Evolutionary conservation across 2,888 invertebrate genomes (phyloP).

Genomic region (Cerastis rubricosa): DNA sequence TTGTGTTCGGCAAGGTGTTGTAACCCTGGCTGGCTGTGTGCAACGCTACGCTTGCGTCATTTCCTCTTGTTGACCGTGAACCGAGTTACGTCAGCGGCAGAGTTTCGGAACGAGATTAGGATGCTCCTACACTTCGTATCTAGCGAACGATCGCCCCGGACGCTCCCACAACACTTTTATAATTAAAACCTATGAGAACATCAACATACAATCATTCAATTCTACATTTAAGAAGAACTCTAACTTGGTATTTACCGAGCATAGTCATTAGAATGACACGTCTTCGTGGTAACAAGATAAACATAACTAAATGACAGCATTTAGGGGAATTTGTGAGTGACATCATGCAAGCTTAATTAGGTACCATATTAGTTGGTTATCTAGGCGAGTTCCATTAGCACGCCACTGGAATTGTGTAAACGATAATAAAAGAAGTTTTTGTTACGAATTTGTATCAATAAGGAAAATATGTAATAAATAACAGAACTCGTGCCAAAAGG

Average conservation of each 20-base stretch:
- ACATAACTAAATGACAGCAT: constrained; percentile 60
- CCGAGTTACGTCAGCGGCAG: constrained; percentile 85
- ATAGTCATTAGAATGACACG: constrained; percentile 53
- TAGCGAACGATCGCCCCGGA: constrained; percentile 77
- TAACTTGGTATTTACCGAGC: constrained; percentile 31
- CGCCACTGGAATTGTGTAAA: constrained; percentile 27
- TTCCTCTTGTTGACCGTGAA: constrained; percentile 90
- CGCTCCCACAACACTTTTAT: constrained; percentile 59
- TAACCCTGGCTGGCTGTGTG: constrained; percentile 75
- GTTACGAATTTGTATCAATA: constrained; percentile 42
- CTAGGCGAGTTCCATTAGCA: constrained; percentile 41
- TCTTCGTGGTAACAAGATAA: constrained; percentile 64
- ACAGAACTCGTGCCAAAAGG: constrained; percentile 36
- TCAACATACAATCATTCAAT: constrained; percentile 42
- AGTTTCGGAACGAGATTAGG: constrained; percentile 82
- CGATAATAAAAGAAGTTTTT: constrained; percentile 44
- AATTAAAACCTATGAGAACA: constrained; percentile 58
- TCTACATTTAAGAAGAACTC: constrained; percentile 28
- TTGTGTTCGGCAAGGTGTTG: constrained; percentile 76
- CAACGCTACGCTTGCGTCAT: constrained; percentile 86
- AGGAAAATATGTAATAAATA: constrained; percentile 55
- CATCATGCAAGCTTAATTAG: constrained; percentile 72
- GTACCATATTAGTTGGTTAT: constrained; percentile 67
- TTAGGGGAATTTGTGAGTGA: constrained; percentile 73
- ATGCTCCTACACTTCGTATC: constrained; percentile 80